These are phyloP conservation scores for Hydrozoanthus gracilis DNA, from an alignment of 92 coral and sea anemone genomes.

Conservation along the genomic window DNA sequence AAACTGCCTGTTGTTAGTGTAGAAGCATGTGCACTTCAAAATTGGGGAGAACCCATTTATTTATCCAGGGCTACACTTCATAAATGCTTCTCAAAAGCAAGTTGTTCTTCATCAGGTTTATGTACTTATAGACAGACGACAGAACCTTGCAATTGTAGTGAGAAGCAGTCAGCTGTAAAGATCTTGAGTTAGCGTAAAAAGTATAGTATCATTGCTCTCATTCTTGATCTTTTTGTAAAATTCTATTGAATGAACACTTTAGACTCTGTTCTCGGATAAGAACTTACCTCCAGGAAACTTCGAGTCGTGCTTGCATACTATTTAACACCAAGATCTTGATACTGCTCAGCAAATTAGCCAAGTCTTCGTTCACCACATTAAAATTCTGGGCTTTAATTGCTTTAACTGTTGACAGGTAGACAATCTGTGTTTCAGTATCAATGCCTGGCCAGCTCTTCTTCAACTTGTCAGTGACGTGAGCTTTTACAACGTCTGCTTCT, in stretches of 20 bases:
- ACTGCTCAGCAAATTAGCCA: not conserved
- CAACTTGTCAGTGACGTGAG: constrained; percentile 10
- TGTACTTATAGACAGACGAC: too few species aligned
- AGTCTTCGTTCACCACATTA: constrained; percentile 12
- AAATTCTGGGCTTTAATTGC: constrained; percentile 1
- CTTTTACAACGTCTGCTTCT: constrained; percentile 29
- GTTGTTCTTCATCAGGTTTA: too few species aligned
- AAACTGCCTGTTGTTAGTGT: too few species aligned
- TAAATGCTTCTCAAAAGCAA: too few species aligned
- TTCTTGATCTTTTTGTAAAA: not conserved
- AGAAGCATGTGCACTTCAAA: too few species aligned
- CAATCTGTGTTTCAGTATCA: constrained; percentile 19
- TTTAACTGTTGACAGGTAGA: constrained; percentile 36
- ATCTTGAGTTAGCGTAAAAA: too few species aligned
- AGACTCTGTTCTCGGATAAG: not conserved
- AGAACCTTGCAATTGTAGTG: too few species aligned
- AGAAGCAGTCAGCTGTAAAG: too few species aligned
- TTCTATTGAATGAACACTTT: not conserved
- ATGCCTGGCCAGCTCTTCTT: constrained; percentile 39
- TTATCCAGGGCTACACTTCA: too few species aligned
- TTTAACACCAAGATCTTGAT: constrained; percentile 35
- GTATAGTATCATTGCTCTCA: too few species aligned
- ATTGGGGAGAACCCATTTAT: too few species aligned
- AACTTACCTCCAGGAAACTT: constrained; percentile 36
- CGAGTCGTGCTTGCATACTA: constrained; percentile 45